A percentile compares a stretch with the other conserved stretches of the same genome.
Conservation (phyloP, 1,140 invertebrate genomes). For the Rhizoglyphus robini region DNA sequence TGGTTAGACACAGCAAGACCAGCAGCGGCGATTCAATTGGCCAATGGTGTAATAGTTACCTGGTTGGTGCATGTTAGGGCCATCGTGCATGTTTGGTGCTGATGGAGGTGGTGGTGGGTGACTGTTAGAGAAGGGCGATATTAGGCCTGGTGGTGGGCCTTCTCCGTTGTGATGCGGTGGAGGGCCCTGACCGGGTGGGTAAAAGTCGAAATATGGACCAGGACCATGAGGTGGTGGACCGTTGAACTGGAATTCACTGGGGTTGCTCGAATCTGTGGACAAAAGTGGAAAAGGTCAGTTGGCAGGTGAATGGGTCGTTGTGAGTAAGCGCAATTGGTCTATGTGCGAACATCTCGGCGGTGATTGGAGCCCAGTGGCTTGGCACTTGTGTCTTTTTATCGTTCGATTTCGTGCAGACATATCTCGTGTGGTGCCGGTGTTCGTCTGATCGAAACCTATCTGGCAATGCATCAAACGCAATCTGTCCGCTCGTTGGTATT, state of each 20-base stretch:
- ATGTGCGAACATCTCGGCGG: too few relatives aligned
- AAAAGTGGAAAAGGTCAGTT: slow-evolving; percentile 21
- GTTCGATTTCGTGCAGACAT: slow-evolving; percentile 3
- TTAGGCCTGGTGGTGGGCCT: slow-evolving; percentile 20
- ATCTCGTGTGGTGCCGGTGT: not conserved
- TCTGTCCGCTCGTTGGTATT: slow-evolving; percentile 3
- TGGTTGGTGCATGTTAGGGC: slow-evolving; percentile 12
- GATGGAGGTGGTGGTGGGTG: not conserved
- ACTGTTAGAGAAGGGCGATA: slow-evolving; percentile 8
- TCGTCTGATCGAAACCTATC: not conserved
- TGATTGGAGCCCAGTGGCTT: too few relatives aligned
- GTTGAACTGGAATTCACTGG: slow-evolving; percentile 69
- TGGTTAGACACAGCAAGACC: too few relatives aligned
- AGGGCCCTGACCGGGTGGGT: slow-evolving; percentile 47
- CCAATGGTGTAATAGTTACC: not conserved
- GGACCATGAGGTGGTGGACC: slow-evolving; percentile 56
- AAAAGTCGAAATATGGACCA: slow-evolving; percentile 65
- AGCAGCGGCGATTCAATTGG: not conserved
- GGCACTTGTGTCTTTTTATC: not conserved
- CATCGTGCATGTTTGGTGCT: slow-evolving; percentile 9
- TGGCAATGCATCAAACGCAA: slow-evolving; percentile 2
- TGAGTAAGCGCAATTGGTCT: too few relatives aligned
- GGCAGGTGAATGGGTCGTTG: not conserved
- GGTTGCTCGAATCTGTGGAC: slow-evolving; percentile 26
- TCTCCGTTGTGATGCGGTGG: slow-evolving; percentile 31